Base-by-base conservation (phyloP, 2,888 invertebrate species). In the Ischnura elegans region DNA sequence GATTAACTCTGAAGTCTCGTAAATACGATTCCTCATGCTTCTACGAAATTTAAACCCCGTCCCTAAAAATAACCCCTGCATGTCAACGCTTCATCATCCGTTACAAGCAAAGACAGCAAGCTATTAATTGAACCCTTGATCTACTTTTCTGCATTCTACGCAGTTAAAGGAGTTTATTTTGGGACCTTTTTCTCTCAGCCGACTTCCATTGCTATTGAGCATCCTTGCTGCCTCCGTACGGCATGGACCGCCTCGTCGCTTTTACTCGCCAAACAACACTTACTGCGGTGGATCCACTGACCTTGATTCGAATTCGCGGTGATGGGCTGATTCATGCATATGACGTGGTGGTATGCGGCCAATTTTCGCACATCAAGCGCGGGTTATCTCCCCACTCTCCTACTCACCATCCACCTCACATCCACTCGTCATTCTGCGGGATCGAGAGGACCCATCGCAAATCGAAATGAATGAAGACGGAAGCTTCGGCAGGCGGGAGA, bases 351-450 rank as follows among this genome's bases (percentile, higher is more conserved):
- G n/a, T 61, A n/a, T 61, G 76, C 76, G 36, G 76, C 76, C 76
- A 76, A 76, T 76, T 76, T 76, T 76, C 76, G 36, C 76, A 76
- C 36, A 76, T 76, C 76, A 76, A n/a, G 36, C 76, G 29, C 8
- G 29, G 76, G 36, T 10, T 76, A 76, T 76, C 76, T 76, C 61
- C n/a, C 61, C 6, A 19, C 51, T 13, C 61, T 51, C 36, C 76
- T 36, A 21, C 36, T 29, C 66, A 29, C 13, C 29, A n/a, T 36
- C 76, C 76, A 8, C 36, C 29, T 25, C 61, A 8, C 36, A 0
- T 29, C 16, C 76, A 8, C 47, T 13, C 47, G 8, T 13, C 47
- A 8, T 13, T 51, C 51, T 51, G 4, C 19, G 29, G 10, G 29
- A 76, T 36, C 36, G 76, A 76, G 36, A 8, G 21, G 36, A 36